Evolutionary conservation across 53 echinoderm and acorn worm genomes (phyloP).

Genomic region (Apostichopus leukothele): DNA sequence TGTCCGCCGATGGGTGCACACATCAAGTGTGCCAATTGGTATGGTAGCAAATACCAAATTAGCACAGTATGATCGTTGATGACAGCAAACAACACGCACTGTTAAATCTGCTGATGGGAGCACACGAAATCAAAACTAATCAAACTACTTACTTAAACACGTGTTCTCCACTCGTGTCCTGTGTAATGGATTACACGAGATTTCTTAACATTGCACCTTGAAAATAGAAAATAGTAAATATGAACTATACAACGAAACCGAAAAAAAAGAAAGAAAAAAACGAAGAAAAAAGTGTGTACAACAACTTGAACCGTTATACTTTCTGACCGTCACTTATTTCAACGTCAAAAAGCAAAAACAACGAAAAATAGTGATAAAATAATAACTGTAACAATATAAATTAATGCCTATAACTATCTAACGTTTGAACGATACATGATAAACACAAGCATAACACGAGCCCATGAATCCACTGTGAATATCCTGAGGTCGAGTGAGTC

Average conservation of each 20-base stretch:
- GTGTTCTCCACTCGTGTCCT: not conserved
- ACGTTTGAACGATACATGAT: constrained; percentile 34
- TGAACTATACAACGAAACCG: constrained; percentile 32
- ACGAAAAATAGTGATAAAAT: not conserved
- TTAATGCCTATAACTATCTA: constrained; percentile 46
- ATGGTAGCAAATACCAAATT: no score
- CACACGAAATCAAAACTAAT: not conserved
- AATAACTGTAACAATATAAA: constrained; percentile 41
- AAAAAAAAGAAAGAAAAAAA: not conserved
- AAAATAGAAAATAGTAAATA: constrained; percentile 45
- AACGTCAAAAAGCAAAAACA: not conserved
- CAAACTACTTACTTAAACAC: not conserved
- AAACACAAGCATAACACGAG: not conserved
- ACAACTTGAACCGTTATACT: not conserved
- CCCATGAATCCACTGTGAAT: constrained; percentile 9
- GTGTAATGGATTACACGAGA: constrained; percentile 4
- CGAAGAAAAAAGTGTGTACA: no score
- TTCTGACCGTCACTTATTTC: constrained; percentile 3
- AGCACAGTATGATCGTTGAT: no score
- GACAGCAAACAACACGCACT: not conserved
- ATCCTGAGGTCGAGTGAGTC: constrained; percentile 22
- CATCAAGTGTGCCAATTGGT: no score
- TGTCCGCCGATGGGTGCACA: no score
- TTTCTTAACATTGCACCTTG: constrained; percentile 48
- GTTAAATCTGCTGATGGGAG: not conserved